Base-by-base conservation (phyloP, 2,888 invertebrate genomes). In the Stomorhina lunata region DNA sequence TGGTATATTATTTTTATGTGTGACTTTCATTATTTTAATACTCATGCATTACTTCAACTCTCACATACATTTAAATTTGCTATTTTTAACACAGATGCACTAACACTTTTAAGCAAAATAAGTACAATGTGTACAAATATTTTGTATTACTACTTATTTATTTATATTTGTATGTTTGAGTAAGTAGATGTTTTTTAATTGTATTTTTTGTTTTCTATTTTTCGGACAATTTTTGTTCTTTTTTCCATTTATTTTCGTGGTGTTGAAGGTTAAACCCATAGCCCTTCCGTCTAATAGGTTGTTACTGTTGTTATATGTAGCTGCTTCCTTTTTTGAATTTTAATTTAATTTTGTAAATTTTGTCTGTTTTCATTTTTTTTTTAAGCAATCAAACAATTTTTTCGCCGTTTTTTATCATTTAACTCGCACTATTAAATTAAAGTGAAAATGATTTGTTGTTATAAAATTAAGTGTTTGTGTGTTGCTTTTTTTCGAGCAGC, bases 21-120 rank as follows among this genome's bases (percentile, higher is more conserved):
- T 84, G 83, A 84, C 85, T 85, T 85, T 84, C 83, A 86, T 77
- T 84, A 85, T 85, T 84, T 81, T 83, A 81, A 85, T 84, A n/a
- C n/a, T n/a, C n/a, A n/a, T n/a, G n/a, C n/a, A n/a, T n/a, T n/a
- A n/a, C n/a, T n/a, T n/a, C n/a, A n/a, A n/a, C n/a, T n/a, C n/a
- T n/a, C n/a, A n/a, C n/a, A n/a, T n/a, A n/a, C n/a, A n/a, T n/a
- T n/a, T n/a, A n/a, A n/a, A n/a, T n/a, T n/a, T n/a, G n/a, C n/a
- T n/a, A n/a, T n/a, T n/a, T n/a, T n/a, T n/a, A n/a, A n/a, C n/a
- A n/a, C n/a, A n/a, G n/a, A n/a, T n/a, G n/a, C n/a, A n/a, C n/a
- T n/a, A n/a, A n/a, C n/a, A n/a, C n/a, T n/a, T n/a, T n/a, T n/a
- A n/a, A n/a, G n/a, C n/a, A n/a, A n/a, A n/a, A n/a, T n/a, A n/a